These are phyloP conservation scores for Botia almorhae DNA, from an alignment of 2,797 vertebrate genomes.

Conservation along the genomic window DNA sequence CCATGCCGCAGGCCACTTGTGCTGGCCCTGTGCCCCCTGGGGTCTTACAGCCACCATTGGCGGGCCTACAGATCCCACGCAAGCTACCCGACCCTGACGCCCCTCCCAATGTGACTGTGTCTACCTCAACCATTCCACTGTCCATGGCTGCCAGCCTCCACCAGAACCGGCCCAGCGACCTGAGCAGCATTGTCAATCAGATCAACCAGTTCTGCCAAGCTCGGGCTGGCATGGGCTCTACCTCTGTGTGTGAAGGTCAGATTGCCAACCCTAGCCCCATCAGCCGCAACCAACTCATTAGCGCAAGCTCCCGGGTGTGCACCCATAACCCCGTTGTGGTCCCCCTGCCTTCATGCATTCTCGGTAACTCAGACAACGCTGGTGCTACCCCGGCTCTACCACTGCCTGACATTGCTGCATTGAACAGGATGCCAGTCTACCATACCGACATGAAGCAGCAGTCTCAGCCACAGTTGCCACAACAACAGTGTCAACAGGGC, in stretches of 20 bases:
- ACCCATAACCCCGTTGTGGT: slow-evolving; percentile 79
- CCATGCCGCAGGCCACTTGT: slow-evolving; percentile 65
- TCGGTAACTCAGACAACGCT: slow-evolving; percentile 72
- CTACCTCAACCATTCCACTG: slow-evolving; percentile 90
- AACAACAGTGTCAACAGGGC: slow-evolving; percentile 74
- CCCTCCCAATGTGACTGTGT: slow-evolving; percentile 89
- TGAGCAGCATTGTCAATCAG: slow-evolving; percentile 96
- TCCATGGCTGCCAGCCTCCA: slow-evolving; percentile 86
- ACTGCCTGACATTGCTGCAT: slow-evolving; percentile 77
- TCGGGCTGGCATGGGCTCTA: slow-evolving; percentile 82
- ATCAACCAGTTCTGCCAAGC: slow-evolving; percentile 97
- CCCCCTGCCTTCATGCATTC: slow-evolving; percentile 85
- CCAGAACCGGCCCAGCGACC: slow-evolving; percentile 84
- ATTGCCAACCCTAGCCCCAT: slow-evolving; percentile 92
- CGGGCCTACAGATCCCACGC: slow-evolving; percentile 70
- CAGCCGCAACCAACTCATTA: slow-evolving; percentile 97
- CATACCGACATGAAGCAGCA: slow-evolving; percentile 87
- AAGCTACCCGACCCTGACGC: slow-evolving; percentile 78
- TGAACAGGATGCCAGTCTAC: slow-evolving; percentile 82
- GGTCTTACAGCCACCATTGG: slow-evolving; percentile 60
- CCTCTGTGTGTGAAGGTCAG: slow-evolving; percentile 82
- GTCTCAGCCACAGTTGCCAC: slow-evolving; percentile 80
- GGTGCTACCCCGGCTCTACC: slow-evolving; percentile 63
- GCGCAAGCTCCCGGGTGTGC: slow-evolving; percentile 93
- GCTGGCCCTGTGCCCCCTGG: slow-evolving; percentile 61